Evolutionary conservation across 2,888 invertebrate species (phyloP), one percentile per base, ranked within the genome.

Genomic region (Ashinkailepas kermadecensis): DNA sequence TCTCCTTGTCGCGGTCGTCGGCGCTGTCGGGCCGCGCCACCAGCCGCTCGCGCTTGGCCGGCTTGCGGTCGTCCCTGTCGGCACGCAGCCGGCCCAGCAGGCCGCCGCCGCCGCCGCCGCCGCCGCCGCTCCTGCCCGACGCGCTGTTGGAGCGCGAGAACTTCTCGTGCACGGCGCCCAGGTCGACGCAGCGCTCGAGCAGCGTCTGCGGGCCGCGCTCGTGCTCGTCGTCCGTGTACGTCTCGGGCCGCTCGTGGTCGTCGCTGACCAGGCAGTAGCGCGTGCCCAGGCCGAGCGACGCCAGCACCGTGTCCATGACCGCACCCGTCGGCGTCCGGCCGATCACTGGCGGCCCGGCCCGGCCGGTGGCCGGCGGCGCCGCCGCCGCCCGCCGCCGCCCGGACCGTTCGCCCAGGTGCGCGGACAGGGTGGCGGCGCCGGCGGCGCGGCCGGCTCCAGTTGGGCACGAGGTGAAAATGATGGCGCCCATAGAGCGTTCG

Each of bases 261-360:
- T 70, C 70, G 15, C 25, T 39, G 70, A 70, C 70, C 70, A 70
- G 70, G 70, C 70, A 70, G 70, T 70, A 70, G 39, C 70, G 70
- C 25, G 70, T 70, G 70, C 70, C 70, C 39, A 70, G 70, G 6
- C 70, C 70, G 25, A 70, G 70, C 70, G 70, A 70, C 13, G 70
- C 70, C 13, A 70, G 70, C 70, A 70, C 70, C 13, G 70, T 70
- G 39, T 70, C 70, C 70, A 70, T 70, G 70, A 4, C 65, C 65
- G 65, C 65, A 8, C 15, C 23, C 9, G n/a, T 8, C n/a, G 10
- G n/a, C 65, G 65, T 8, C n/a, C 23, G n/a, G n/a, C 10, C n/a
- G n/a, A 12, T 23, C n/a, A 65, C 65, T 65, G 65, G 23, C 64
- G 62, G 18, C 15, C 18, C 62, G 18, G 15, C 62, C 18, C 15